Evolutionary conservation across 2,113 vertebrate species (phyloP), one percentile per base, ranked within the genome.

Genomic region (Campylomormyrus numenius): DNA sequence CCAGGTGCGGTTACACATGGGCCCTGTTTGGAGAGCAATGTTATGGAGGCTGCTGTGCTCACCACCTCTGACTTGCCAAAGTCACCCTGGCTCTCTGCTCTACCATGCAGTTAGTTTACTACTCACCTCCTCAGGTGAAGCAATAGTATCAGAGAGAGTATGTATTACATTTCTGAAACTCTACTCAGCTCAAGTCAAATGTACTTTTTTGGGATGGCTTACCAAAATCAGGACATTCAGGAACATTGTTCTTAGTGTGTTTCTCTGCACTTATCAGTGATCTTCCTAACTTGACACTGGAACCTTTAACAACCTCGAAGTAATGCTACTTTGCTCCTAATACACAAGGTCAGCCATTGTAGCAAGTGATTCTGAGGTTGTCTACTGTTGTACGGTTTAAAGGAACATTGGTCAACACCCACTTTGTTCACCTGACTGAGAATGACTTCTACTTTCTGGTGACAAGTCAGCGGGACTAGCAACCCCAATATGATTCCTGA

Each of bases 1-100:
- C 98, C 98, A 99, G 0, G 98, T 99, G 66, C 97, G 96, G 91
- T 97, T 98, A 93, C 98, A 99, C 93, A 96, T 92, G 24, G 94
- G 89, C 31, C 96, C 98, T 97, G 56, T 62, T 85, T 27, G 15
- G 80, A 8, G 2, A 85, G 48, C 9, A 31, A 13, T 2, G 10
- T 19, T 56, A 48, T 27, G 52, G 31, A 85, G 84, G 10, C 83
- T 70, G 10, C n/a, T 31, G 62, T 27, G n/a, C n/a, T 70, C 62
- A 31, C 62, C 27, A 31, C 13, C 62, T 42, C 31, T 80, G 74
- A 19, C 4, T 5, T 42, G 11, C 70, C 15, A 2, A 19, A 80
- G 15, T 42, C 35, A 42, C 74, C 8, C 70, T 77, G 10, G 70
- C 5, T 77, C 5, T 17, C 74, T 80, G 74, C 15, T 31, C 62